Percentiles rank a stretch among this genome's conserved stretches.
Evolutionary conservation across 2,797 vertebrate genomes (phyloP).

Genomic region (Anas acuta): DNA sequence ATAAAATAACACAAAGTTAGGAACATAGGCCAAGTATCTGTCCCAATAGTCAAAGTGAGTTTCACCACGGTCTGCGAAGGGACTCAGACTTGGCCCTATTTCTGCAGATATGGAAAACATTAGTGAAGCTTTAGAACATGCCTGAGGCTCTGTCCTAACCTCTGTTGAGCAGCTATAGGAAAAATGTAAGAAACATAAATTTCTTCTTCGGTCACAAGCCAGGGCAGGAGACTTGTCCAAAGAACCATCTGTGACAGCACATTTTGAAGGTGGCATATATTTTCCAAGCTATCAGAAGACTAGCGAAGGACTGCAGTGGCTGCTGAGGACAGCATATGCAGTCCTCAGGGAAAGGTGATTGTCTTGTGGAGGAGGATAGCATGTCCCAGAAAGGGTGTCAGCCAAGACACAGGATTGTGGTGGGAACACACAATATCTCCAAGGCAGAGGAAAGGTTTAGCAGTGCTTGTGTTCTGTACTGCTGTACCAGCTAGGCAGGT

Average conservation of each 20-base stretch:
- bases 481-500: neutral
- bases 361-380: neutral
- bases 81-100: conserved; percentile 19
- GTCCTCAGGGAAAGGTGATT: neutral
- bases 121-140: conserved; percentile 56
- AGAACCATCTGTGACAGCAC: neutral
- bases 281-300: neutral
- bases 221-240: neutral
- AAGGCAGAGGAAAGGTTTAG: neutral
- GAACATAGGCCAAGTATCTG: conserved; percentile 38
- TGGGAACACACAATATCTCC: neutral
- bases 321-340: neutral
- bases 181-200: conserved; percentile 54
- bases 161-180: conserved; percentile 46
- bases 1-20: conserved; percentile 32
- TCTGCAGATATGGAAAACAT: conserved; percentile 67
- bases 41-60: conserved; percentile 34
- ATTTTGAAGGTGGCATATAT: neutral
- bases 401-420: neutral
- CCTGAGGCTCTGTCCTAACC: conserved; percentile 34
- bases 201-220: neutral
- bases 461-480: neutral
- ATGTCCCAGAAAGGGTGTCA: neutral
- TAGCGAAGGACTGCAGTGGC: neutral
- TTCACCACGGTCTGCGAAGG: conserved; percentile 18